Evolutionary conservation across 2,797 vertebrate genomes (phyloP).

Genomic region (Pitangus sulphuratus): DNA sequence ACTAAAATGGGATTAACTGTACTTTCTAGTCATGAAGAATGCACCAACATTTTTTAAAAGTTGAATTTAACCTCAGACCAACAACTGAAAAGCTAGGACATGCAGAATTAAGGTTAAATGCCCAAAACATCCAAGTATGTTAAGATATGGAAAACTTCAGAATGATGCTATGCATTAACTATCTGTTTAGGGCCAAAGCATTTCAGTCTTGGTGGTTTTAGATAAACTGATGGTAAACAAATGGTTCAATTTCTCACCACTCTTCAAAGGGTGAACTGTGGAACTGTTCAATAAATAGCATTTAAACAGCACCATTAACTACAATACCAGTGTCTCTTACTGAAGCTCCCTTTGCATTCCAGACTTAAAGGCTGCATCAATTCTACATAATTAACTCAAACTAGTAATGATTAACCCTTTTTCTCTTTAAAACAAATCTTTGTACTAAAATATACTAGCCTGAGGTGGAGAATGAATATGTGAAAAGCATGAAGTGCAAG

Average conservation of each 20-base stretch:
- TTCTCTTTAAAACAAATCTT: not conserved
- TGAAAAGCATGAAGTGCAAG: not conserved
- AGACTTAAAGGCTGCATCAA: not conserved
- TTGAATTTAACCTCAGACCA: not conserved
- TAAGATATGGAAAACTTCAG: not conserved
- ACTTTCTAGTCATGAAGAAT: not conserved
- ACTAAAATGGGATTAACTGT: not conserved
- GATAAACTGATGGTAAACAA: not conserved
- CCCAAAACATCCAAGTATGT: not conserved
- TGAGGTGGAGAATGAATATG: not conserved
- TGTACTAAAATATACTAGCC: not conserved
- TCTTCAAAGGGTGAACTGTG: not conserved
- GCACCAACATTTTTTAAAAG: not conserved
- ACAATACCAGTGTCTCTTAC: not conserved
- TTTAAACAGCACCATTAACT: not conserved
- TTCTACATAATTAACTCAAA: not conserved
- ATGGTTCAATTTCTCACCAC: not conserved
- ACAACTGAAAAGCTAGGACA: not conserved
- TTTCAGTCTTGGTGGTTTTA: not conserved
- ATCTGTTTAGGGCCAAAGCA: not conserved
- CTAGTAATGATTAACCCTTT: constrained; percentile 12
- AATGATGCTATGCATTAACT: not conserved
- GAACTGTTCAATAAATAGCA: not conserved
- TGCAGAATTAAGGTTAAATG: not conserved
- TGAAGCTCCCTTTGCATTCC: not conserved